phyloP scores from a whole-genome alignment of 2,888 invertebrate genomes.

The Pocota personata region DNA sequence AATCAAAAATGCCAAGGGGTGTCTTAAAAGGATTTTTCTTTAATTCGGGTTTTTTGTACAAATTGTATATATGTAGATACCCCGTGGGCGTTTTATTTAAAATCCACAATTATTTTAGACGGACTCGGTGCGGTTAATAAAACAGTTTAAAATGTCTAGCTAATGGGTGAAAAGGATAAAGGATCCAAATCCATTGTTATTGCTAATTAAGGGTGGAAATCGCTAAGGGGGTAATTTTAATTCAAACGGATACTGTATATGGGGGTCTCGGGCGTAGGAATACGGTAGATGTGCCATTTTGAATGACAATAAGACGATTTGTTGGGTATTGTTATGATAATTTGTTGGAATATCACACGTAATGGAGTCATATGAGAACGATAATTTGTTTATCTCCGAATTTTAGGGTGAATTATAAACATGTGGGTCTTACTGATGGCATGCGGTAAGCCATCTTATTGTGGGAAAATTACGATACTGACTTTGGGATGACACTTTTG shows the following conservation, averaged over 20 bases:
- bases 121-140: background rate
- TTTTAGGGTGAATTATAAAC: background rate
- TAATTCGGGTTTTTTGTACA: background rate
- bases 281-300: background rate
- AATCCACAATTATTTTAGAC: background rate
- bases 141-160: no score
- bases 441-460: conserved; percentile 5
- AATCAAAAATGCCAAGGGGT: background rate
- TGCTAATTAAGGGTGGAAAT: conserved; percentile 34
- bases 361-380: background rate
- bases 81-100: background rate
- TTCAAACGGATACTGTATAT: background rate
- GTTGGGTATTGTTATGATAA: conserved; percentile 49
- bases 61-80: background rate
- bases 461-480: background rate
- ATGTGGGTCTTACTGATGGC: background rate
- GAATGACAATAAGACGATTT: conserved; percentile 52
- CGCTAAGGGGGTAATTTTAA: background rate
- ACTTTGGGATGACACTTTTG: background rate
- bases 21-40: background rate
- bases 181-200: conserved; percentile 5
- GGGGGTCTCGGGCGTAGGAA: background rate
- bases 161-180: background rate
- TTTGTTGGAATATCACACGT: conserved; percentile 20
- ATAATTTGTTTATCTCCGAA: conserved; percentile 25